A percentile compares a stretch with the other conserved stretches of the same genome.
Conservation (phyloP, 2,113 vertebrate species). For the Gavia stellata region DNA sequence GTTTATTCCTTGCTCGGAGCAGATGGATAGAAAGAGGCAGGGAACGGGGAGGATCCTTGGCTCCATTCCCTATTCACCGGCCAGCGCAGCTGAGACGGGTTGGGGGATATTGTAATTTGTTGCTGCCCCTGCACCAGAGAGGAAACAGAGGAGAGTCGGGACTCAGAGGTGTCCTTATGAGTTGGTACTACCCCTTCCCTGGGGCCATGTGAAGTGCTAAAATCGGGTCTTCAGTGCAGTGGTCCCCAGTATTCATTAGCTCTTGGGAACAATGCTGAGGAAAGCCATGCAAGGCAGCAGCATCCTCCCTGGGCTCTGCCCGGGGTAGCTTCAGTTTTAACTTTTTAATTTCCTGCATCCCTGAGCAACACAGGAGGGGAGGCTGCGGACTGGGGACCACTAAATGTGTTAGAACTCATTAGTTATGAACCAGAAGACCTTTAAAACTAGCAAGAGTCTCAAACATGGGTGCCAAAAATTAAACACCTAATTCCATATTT, state of each 20-base stretch:
- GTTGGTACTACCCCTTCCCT: background rate
- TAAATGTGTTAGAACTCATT: constrained; percentile 41
- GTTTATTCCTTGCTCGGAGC: constrained; percentile 41
- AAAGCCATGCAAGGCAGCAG: background rate
- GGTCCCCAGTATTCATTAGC: background rate
- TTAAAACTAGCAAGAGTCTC: constrained; percentile 32
- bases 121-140: background rate
- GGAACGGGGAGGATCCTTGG: constrained; percentile 51
- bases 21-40: constrained; percentile 54
- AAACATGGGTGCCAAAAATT: constrained; percentile 32
- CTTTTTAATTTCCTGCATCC: constrained; percentile 66
- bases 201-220: background rate
- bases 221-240: background rate
- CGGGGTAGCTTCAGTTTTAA: background rate
- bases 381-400: background rate
- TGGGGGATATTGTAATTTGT: background rate
- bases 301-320: constrained; percentile 14
- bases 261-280: background rate
- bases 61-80: constrained; percentile 35
- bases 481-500: constrained; percentile 22
- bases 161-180: background rate
- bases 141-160: background rate
- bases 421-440: constrained; percentile 28
- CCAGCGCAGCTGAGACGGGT: constrained; percentile 35
- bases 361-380: constrained; percentile 55